A percentile compares a stretch with the other conserved stretches of the same genome.
These are phyloP conservation scores for Xenopus petersii DNA, from an alignment of 2,797 vertebrate genomes.

Conservation along the genomic window DNA sequence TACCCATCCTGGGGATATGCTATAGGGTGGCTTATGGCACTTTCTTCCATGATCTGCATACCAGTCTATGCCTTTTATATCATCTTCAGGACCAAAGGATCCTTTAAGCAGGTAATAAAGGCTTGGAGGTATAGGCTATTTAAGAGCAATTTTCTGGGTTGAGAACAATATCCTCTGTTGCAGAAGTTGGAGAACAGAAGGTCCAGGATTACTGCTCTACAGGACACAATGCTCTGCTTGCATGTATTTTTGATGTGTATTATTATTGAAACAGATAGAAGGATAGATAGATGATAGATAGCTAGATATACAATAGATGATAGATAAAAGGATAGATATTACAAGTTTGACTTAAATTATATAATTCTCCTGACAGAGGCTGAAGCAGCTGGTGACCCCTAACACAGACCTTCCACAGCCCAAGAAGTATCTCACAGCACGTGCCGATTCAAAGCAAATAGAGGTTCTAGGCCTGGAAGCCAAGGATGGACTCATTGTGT, in stretches of 20 bases:
- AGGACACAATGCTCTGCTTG: no score
- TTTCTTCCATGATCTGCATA: slow-evolving; percentile 72
- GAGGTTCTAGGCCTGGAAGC: neutral
- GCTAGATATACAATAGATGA: no score
- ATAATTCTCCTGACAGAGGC: slow-evolving; percentile 55
- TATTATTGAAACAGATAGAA: no score
- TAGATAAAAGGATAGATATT: no score
- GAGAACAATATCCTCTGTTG: no score
- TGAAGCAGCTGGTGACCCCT: slow-evolving; percentile 60
- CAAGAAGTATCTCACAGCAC: rapidly evolving
- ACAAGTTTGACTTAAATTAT: neutral
- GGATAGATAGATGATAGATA: no score
- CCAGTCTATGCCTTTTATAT: slow-evolving; percentile 61
- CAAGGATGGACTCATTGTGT: slow-evolving; percentile 56
- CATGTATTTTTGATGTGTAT: no score
- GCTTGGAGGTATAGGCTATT: no score
- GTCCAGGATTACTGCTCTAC: no score
- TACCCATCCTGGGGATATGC: slow-evolving; percentile 69
- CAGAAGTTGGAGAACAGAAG: no score
- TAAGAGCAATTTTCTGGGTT: no score
- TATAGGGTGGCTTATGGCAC: slow-evolving; percentile 72
- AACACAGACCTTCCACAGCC: slow-evolving; percentile 64
- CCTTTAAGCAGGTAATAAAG: slow-evolving; percentile 68
- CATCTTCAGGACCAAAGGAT: slow-evolving; percentile 64
- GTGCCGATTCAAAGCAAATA: rapidly evolving